Conservation (phyloP, 1,140 invertebrate genomes). For the Drosophila sproati region DNA sequence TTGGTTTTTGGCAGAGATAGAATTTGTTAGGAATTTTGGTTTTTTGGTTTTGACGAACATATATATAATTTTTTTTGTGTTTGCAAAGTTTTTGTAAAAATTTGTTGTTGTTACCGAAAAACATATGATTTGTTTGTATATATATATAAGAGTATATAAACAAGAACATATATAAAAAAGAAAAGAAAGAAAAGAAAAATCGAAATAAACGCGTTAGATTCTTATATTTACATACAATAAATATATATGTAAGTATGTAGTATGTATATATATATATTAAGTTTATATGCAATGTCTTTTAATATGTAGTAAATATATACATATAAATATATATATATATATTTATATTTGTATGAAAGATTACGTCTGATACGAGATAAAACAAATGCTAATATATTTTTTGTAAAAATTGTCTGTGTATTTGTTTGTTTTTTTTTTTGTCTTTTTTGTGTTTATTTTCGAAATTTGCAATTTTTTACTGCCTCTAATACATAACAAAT, state of each 20-base stretch:
- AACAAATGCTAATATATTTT: constrained; percentile 39
- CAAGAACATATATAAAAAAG: constrained; percentile 84
- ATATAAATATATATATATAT: constrained; percentile 52
- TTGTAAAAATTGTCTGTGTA: constrained; percentile 9
- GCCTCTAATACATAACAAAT: constrained; percentile 14
- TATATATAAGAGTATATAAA: constrained; percentile 66
- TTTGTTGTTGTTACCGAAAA: constrained; percentile 77
- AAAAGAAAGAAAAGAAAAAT: constrained; percentile 84
- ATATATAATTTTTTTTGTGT: constrained; percentile 84
- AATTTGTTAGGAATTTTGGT: constrained; percentile 53
- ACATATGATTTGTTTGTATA: constrained; percentile 72
- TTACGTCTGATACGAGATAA: constrained; percentile 26
- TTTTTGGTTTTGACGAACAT: constrained; percentile 83
- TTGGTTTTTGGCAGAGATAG: constrained; percentile 44
- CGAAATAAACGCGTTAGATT: constrained; percentile 85
- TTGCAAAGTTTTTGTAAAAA: constrained; percentile 29
- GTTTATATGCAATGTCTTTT: constrained; percentile 36
- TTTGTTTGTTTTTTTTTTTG: constrained; percentile 19
- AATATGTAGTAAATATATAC: constrained; percentile 33
- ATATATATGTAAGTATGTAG: constrained; percentile 57
- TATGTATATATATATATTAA: constrained; percentile 46
- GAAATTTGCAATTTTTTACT: constrained; percentile 29
- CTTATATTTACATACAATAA: constrained; percentile 79
- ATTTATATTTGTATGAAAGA: constrained; percentile 28
- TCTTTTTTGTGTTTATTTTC: constrained; percentile 21